Evolutionary conservation across 2,113 vertebrate species (phyloP), one percentile per base, ranked within the genome.

Genomic region (Spea multiplicata): DNA sequence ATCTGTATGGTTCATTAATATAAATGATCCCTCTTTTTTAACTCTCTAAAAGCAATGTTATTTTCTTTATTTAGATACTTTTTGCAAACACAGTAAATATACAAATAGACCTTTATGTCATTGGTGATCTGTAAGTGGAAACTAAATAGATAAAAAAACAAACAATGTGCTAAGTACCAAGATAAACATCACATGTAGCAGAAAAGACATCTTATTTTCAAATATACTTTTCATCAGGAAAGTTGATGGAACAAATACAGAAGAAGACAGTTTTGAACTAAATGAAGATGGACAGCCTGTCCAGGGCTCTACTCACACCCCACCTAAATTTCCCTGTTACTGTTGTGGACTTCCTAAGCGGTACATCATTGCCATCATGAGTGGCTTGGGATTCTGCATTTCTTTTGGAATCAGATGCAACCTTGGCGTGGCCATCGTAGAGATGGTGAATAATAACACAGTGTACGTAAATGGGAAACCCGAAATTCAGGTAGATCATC

Each of bases 361-460:
- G 44, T 99, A 99, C 88, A 95, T 99, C 88, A 96, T 98, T 0
- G 97, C 96, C 84, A 92, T 99, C 44, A 96, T 99, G 91, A 98
- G 96, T 0, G 97, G 97, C 1, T 89, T 99, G 84, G 97, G 97
- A n/a, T 99, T 99, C 85, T 99, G 97, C 91, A 99, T 99, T 88
- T 99, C 97, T 47, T 99, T 99, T 0, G 96, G 97, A 71, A 99
- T 99, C 84, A 90, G 97, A 5, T 99, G 97, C 84, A 99, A 98
- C 83, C 93, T 99, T 17, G 97, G 97, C 0, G 96, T 99, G 64
- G 97, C 97, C 86, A 99, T 99, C 0, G 97, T 99, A 76, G 95
- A 99, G 87, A 99, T 99, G 97, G 97, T 99, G 83, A 99, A 98
- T 90, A 99, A 99, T 71, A 98, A 87, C 88, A 99, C 97, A 0